Evolutionary conservation across 2,888 invertebrate genomes (phyloP).

Genomic region (Polylopha cassiicola): DNA sequence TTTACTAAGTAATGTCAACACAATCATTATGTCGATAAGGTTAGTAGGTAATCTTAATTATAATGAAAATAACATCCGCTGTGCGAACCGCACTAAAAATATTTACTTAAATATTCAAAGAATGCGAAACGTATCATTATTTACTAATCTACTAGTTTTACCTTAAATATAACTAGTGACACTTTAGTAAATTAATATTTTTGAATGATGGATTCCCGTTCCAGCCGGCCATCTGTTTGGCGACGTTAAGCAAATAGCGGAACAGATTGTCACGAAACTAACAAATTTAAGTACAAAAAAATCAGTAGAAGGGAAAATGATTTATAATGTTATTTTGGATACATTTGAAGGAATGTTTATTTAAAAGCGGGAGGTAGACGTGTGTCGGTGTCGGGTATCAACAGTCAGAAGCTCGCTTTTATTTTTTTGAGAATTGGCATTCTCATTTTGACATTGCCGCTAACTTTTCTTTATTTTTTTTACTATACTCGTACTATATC

Average conservation of each 20-base stretch:
- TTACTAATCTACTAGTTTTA: conserved; percentile 4
- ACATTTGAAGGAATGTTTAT: conserved; percentile 65
- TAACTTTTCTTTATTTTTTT: too few species aligned
- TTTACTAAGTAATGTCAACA: too few species aligned
- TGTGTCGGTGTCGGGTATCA: conserved; percentile 49
- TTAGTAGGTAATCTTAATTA: too few species aligned
- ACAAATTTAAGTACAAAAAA: conserved; percentile 68
- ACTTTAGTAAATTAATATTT: conserved; percentile 52
- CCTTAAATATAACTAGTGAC: conserved; percentile 10
- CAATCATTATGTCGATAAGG: too few species aligned
- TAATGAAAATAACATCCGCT: too few species aligned
- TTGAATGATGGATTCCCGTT: conserved; percentile 50
- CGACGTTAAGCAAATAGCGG: conserved; percentile 73
- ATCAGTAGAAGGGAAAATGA: conserved; percentile 56
- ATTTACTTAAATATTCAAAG: too few species aligned
- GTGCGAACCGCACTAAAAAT: too few species aligned
- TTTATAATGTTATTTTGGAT: conserved; percentile 74
- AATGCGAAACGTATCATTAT: too few species aligned
- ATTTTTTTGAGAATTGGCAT: conserved; percentile 43
- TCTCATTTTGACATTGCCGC: too few species aligned
- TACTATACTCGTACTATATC: too few species aligned
- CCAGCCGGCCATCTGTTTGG: conserved; percentile 60
- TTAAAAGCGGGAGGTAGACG: conserved; percentile 45
- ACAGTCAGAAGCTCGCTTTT: conserved; percentile 29
- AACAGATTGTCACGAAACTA: conserved; percentile 74